Base-by-base conservation (phyloP, 2,888 invertebrate genomes). In the Acheta domesticus region DNA sequence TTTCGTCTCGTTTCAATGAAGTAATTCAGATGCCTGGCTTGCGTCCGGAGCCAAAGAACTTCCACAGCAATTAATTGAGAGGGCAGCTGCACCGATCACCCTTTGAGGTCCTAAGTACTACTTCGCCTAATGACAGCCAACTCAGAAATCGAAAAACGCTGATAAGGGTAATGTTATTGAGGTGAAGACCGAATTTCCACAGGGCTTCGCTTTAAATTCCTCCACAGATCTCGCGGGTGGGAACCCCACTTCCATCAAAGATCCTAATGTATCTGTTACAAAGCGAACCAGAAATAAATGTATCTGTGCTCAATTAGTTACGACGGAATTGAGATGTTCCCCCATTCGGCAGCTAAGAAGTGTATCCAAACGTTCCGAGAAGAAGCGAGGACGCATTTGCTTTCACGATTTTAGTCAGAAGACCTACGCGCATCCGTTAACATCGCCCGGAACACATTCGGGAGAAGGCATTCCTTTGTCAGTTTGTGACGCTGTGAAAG, bases 91-190 rank as follows among this genome's bases (percentile, higher is more conserved):
- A 62, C 14, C 62, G n/a, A 62, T n/a, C 16, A 62, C 62, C 62
- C 62, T 36, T 36, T 36, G 36, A 36, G 36, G 36, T 36, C 16
- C 8, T 19, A 19, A 62, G 16, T 62, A 62, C 12, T 62, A 62
- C 62, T 12, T 62, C 62, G 62, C 62, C 16, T 62, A 62, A 62
- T 62, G 62, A 62, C 62, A 62, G 62, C 14, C n/a, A 62, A 62
- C 16, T 4, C 16, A 0, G 62, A 14, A n/a, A 19, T n/a, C 16
- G 62, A n/a, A 19, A 62, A 62, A 62, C n/a, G 62, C 62, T 62
- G 62, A 62, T 62, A 62, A 62, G 62, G 62, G 62, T 62, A 62
- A 62, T 62, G 62, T 62, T 62, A 62, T 62, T 62, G 62, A 62
- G 16, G 62, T 36, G 36, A 62, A n/a, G 62, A 62, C 36, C 36